These are phyloP conservation scores for Amitus sp. DNA, from an alignment of 2,888 invertebrate species.

Conservation along the genomic window DNA sequence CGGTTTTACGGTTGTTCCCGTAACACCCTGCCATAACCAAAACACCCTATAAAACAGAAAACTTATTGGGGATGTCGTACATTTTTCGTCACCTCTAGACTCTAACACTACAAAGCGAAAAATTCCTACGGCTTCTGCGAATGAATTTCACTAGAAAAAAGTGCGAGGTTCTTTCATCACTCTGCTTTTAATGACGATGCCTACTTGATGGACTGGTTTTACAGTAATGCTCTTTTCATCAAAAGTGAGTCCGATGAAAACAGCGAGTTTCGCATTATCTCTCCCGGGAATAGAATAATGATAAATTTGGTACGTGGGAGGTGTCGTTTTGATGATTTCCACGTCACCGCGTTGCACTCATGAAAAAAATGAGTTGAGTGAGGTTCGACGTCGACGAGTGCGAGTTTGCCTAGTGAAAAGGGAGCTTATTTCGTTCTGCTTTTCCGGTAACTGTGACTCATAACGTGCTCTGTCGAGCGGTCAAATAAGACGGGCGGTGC, in stretches of 20 bases:
- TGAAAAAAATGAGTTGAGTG: slow-evolving; percentile 12
- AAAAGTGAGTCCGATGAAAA: neutral
- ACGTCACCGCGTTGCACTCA: neutral
- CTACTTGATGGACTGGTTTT: neutral
- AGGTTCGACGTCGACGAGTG: slow-evolving; percentile 29
- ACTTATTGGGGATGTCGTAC: neutral
- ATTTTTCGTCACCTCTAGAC: neutral
- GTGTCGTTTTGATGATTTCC: neutral
- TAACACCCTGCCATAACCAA: neutral
- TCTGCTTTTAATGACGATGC: too few relatives aligned
- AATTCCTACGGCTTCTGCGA: neutral
- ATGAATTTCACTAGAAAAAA: neutral
- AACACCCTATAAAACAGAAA: neutral
- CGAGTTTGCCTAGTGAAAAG: slow-evolving; percentile 15
- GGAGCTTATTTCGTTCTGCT: slow-evolving; percentile 13
- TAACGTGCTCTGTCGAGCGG: slow-evolving; percentile 12
- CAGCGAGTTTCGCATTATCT: neutral
- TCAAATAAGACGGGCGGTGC: slow-evolving; percentile 14
- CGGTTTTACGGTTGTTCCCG: neutral
- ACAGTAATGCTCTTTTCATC: neutral
- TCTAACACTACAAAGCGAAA: too few relatives aligned
- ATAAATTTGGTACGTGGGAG: neutral
- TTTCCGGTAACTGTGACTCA: slow-evolving; percentile 29
- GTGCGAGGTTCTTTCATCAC: too few relatives aligned
- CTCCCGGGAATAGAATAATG: neutral